Conservation (phyloP, 2,888 invertebrate species). For the Ophion ellenae region DNA sequence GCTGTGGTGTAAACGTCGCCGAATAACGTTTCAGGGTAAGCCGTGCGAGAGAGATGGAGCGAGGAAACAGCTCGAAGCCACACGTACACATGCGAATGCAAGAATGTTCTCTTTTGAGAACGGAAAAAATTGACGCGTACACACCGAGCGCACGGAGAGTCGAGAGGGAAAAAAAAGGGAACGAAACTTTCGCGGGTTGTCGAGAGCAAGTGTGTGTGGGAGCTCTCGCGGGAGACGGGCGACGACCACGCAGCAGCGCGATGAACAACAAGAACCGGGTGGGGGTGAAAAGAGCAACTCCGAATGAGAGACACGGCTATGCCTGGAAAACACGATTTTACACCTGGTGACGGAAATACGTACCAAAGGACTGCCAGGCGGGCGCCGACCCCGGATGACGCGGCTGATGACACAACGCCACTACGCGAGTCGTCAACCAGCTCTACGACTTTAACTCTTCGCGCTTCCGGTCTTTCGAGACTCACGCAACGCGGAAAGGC, state of each 20-base stretch:
- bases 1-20: conserved; percentile 33
- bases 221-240: conserved; percentile 15
- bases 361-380: conserved; percentile 75
- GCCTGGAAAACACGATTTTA: conserved; percentile 66
- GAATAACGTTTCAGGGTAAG: background rate
- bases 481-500: background rate
- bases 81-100: conserved; percentile 10
- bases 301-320: conserved; percentile 53
- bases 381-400: conserved; percentile 78
- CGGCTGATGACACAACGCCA: conserved; percentile 76
- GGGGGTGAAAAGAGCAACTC: conserved; percentile 20
- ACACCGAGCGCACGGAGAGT: conserved; percentile 4
- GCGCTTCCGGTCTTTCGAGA: conserved; percentile 8
- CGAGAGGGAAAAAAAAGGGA: background rate
- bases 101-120: conserved; percentile 9
- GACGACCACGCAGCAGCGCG: conserved; percentile 18
- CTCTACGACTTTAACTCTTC: background rate
- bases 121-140: background rate
- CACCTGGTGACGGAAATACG: conserved; percentile 66
- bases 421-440: conserved; percentile 63
- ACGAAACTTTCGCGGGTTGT: conserved; percentile 1
- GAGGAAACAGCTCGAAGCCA: conserved; percentile 28
- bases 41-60: conserved; percentile 6
- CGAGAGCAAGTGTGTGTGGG: conserved; percentile 31
- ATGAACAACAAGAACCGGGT: conserved; percentile 18